These are phyloP conservation scores for Drosophila maculinotata DNA, from an alignment of 2,888 invertebrate genomes.

Conservation along the genomic window DNA sequence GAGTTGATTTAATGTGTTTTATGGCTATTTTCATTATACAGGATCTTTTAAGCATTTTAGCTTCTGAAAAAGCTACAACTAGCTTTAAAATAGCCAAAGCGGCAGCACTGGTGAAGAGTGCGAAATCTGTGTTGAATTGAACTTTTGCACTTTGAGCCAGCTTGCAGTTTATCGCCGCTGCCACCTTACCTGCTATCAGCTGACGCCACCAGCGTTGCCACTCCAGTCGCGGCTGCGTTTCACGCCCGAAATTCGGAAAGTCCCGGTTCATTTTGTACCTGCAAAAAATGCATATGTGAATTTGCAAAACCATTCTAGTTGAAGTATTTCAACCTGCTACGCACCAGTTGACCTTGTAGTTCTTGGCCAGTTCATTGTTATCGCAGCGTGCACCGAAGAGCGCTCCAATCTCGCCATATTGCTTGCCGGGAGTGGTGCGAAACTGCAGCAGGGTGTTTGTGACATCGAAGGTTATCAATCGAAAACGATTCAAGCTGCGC, in stretches of 20 bases:
- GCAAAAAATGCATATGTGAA: not conserved
- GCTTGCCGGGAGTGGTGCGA: constrained; percentile 89
- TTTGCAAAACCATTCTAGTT: too few species aligned
- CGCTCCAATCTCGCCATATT: constrained; percentile 90
- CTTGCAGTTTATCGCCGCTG: constrained; percentile 42
- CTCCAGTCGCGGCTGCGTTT: constrained; percentile 86
- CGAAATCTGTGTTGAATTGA: constrained; percentile 9
- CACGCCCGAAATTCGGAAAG: constrained; percentile 93
- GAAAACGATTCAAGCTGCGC: constrained; percentile 82
- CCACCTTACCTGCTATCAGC: constrained; percentile 79
- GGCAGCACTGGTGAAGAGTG: too few species aligned
- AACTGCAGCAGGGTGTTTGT: constrained; percentile 93
- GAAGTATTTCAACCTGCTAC: not conserved
- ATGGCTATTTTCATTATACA: too few species aligned
- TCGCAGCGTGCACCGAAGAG: constrained; percentile 89
- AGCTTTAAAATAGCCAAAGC: too few species aligned
- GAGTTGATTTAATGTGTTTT: too few species aligned
- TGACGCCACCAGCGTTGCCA: constrained; percentile 94
- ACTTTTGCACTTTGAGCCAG: constrained; percentile 32
- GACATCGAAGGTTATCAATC: constrained; percentile 93
- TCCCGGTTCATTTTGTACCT: constrained; percentile 87
- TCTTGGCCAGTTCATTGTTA: constrained; percentile 86
- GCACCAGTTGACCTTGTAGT: constrained; percentile 89
- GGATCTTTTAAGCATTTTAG: too few species aligned
- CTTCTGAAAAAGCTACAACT: too few species aligned